Percentiles rank a stretch among this genome's conserved stretches.
These are phyloP conservation scores for Bursaphelenchus okinawaensis DNA, from an alignment of 2,888 invertebrate species.

Conservation along the genomic window DNA sequence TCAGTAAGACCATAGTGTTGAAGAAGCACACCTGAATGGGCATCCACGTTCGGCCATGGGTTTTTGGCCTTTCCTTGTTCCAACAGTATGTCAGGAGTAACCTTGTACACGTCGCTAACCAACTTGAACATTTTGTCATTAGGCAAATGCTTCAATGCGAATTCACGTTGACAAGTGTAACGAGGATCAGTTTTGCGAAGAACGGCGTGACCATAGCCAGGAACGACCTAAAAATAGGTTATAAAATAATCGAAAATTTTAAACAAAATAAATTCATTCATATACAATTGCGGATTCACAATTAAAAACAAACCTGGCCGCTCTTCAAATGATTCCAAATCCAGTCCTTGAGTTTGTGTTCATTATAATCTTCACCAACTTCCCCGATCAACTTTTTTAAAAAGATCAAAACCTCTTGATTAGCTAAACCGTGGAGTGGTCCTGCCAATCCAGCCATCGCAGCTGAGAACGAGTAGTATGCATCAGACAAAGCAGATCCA, in stretches of 20 bases:
- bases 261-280: neutral
- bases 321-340: slow-evolving; percentile 93
- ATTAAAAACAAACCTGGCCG: slow-evolving; percentile 66
- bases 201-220: slow-evolving; percentile 92
- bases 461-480: slow-evolving; percentile 80
- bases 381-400: slow-evolving; percentile 79
- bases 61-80: slow-evolving; percentile 86
- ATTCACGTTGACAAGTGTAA: slow-evolving; percentile 87
- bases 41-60: slow-evolving; percentile 97
- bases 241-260: neutral
- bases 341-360: slow-evolving; percentile 87
- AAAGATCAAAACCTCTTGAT: slow-evolving; percentile 89
- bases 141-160: slow-evolving; percentile 85
- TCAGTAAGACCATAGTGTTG: slow-evolving; percentile 85
- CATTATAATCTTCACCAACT: slow-evolving; percentile 75
- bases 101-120: slow-evolving; percentile 81
- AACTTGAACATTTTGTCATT: slow-evolving; percentile 71
- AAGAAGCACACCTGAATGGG: slow-evolving; percentile 85
- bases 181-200: slow-evolving; percentile 86
- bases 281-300: neutral
- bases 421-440: slow-evolving; percentile 88
- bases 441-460: slow-evolving; percentile 90
- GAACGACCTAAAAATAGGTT: slow-evolving; percentile 69
- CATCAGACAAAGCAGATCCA: slow-evolving; percentile 86
- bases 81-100: slow-evolving; percentile 82